These are phyloP conservation scores for Leucania comma DNA, from an alignment of 2,888 invertebrate genomes.

Conservation along the genomic window DNA sequence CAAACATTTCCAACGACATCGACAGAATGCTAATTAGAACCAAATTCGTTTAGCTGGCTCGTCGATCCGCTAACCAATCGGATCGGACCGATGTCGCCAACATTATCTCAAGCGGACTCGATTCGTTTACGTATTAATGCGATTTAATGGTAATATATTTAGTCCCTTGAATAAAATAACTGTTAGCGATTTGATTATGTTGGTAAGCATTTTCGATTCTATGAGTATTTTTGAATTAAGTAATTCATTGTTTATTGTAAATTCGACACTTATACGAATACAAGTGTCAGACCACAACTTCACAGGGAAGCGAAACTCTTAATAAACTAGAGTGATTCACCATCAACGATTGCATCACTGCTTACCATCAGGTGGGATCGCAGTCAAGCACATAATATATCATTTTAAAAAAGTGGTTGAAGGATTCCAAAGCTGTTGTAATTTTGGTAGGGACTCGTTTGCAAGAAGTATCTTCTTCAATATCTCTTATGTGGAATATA, in stretches of 20 bases:
- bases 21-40: conserved; percentile 57
- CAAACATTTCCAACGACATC: conserved; percentile 43
- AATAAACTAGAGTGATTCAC: too few relatives aligned
- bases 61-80: conserved; percentile 46
- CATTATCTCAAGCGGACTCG: conserved; percentile 50
- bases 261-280: not conserved
- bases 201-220: not conserved
- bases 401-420: too few relatives aligned
- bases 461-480: not conserved
- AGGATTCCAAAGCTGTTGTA: not conserved
- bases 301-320: too few relatives aligned
- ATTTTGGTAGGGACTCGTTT: not conserved
- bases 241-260: not conserved
- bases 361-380: too few relatives aligned
- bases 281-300: not conserved
- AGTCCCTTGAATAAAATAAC: conserved; percentile 21
- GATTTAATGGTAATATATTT: conserved; percentile 39
- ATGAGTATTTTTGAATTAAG: not conserved
- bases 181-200: not conserved
- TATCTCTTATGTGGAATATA: not conserved
- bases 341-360: too few relatives aligned
- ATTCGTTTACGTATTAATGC: conserved; percentile 55
- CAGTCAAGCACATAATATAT: too few relatives aligned
- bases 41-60: conserved; percentile 58
- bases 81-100: conserved; percentile 45